Conservation (phyloP, 2,888 invertebrate species). For the Strigamia maritima region DNA sequence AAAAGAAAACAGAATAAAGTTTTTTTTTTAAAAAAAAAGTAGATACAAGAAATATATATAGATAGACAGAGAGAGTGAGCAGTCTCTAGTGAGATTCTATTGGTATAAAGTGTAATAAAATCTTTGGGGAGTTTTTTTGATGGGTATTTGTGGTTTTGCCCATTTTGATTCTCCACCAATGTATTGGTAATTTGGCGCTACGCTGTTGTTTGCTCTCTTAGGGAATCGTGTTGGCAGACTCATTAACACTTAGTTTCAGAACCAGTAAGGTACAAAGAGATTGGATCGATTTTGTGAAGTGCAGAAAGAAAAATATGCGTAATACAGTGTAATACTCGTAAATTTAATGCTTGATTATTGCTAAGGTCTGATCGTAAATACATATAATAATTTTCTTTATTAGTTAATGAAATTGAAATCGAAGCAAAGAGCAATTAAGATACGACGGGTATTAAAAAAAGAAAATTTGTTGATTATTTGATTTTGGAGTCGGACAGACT, state of each 20-base stretch:
- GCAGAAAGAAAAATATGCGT: not conserved
- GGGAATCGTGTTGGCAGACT: constrained; percentile 30
- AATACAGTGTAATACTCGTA: not conserved
- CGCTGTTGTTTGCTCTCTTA: constrained; percentile 27
- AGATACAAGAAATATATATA: constrained; percentile 1
- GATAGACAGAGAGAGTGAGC: not conserved
- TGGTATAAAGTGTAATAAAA: constrained; percentile 24
- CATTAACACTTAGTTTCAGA: constrained; percentile 24
- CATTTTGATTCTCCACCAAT: not conserved
- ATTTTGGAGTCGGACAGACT: no score
- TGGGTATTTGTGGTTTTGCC: constrained; percentile 1
- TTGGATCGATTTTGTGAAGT: constrained; percentile 10
- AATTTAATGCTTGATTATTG: constrained; percentile 11
- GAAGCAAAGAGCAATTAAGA: not conserved
- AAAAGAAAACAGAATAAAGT: constrained; percentile 8
- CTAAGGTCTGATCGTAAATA: not conserved
- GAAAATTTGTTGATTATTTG: no score
- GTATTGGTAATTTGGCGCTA: constrained; percentile 26
- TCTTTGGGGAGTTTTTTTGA: not conserved
- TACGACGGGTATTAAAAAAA: not conserved
- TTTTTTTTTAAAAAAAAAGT: not conserved
- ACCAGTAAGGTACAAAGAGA: constrained; percentile 4
- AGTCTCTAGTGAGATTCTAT: not conserved
- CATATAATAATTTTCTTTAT: not conserved
- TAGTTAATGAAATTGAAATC: not conserved